Evolutionary conservation across 2,888 invertebrate species (phyloP).

Genomic region (Carcina quercana): DNA sequence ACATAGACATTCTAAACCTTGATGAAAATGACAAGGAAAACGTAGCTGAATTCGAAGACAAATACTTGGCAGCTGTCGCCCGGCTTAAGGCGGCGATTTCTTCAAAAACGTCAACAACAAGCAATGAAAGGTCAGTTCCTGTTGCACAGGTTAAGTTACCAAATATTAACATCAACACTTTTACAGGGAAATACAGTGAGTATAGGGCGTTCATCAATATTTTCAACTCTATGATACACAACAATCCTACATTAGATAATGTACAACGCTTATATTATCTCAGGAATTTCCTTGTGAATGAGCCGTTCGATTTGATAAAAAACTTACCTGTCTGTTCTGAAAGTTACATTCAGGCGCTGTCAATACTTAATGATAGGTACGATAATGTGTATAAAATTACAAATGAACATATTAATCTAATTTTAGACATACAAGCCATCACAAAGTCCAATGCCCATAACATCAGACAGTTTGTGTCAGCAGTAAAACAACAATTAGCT

Average conservation of each 20-base stretch:
- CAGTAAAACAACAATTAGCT: constrained; percentile 8
- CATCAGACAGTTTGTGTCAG: not conserved
- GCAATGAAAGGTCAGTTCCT: not conserved
- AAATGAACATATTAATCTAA: constrained; percentile 6
- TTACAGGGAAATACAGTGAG: constrained; percentile 12
- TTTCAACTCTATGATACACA: constrained; percentile 8
- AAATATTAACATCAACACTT: constrained; percentile 2
- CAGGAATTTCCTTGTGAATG: constrained; percentile 6
- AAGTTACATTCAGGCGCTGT: constrained; percentile 9
- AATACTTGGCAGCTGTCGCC: no score
- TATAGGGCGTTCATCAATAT: constrained; percentile 12
- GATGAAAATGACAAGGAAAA: no score
- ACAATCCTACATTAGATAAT: constrained; percentile 5
- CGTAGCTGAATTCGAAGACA: no score
- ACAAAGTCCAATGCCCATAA: not conserved
- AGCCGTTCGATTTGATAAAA: constrained; percentile 13
- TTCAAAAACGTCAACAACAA: no score
- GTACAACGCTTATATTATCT: constrained; percentile 13
- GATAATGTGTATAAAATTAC: constrained; percentile 8
- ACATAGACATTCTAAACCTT: no score
- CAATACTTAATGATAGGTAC: constrained; percentile 11
- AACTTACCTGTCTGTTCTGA: constrained; percentile 11
- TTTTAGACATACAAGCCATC: constrained; percentile 10
- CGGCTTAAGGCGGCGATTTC: no score
- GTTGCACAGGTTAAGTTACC: not conserved